These are phyloP conservation scores for Eupithecia subumbrata DNA, from an alignment of 2,888 invertebrate genomes.

Conservation along the genomic window DNA sequence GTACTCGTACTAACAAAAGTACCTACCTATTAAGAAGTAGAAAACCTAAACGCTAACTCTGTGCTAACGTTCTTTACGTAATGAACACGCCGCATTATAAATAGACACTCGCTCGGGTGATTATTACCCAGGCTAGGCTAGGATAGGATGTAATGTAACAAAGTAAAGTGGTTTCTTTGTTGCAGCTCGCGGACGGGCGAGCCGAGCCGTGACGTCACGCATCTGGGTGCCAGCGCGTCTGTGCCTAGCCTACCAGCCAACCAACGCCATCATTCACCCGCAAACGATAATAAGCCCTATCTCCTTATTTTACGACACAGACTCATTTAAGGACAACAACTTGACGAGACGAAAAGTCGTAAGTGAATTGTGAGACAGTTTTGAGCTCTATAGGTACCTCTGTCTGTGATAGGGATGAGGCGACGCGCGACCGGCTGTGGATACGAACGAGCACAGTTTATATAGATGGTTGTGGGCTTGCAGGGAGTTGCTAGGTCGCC, in stretches of 20 bases:
- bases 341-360: not conserved
- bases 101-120: no score
- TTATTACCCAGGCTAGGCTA: no score
- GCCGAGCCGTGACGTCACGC: conserved; percentile 29
- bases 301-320: not conserved
- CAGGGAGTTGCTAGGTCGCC: conserved; percentile 34
- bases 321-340: not conserved
- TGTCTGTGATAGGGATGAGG: not conserved
- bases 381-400: conserved; percentile 9
- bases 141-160: not conserved
- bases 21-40: no score
- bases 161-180: not conserved
- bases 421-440: not conserved
- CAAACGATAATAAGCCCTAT: conserved; percentile 13
- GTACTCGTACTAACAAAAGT: no score
- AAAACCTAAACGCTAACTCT: no score
- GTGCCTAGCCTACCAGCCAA: not conserved
- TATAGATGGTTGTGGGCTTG: not conserved
- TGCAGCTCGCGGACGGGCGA: not conserved
- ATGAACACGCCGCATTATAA: no score
- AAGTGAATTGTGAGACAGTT: not conserved
- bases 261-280: not conserved
- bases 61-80: no score
- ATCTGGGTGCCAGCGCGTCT: conserved; percentile 35
- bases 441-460: not conserved